Conservation (phyloP, 2,797 vertebrate genomes). For the Mallotus villosus region DNA sequence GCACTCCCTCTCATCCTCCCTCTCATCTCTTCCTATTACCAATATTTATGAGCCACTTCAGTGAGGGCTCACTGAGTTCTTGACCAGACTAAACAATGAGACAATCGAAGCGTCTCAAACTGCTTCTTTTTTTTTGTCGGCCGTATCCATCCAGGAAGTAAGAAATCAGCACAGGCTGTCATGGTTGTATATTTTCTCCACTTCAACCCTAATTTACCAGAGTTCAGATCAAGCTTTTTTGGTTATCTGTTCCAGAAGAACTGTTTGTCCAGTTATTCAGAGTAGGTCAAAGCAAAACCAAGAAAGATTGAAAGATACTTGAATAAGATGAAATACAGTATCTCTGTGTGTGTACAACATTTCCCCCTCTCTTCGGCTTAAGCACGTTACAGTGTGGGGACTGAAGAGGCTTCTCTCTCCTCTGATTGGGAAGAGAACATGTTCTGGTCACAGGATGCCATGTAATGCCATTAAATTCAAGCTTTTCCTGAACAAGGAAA, state of each 20-base stretch:
- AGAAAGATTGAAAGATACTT: background rate
- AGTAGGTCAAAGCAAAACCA: background rate
- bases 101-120: slow-evolving; percentile 36
- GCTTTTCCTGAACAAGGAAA: slow-evolving; percentile 52
- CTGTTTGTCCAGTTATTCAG: too few relatives aligned
- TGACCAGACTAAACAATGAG: slow-evolving; percentile 7
- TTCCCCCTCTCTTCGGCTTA: background rate
- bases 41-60: slow-evolving; percentile 55
- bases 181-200: background rate
- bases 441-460: slow-evolving; percentile 59
- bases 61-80: slow-evolving; percentile 16
- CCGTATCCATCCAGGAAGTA: too few relatives aligned
- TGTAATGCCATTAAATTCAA: slow-evolving; percentile 58
- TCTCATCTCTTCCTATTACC: slow-evolving; percentile 25
- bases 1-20: slow-evolving; percentile 34
- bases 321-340: background rate
- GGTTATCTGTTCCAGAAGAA: too few relatives aligned
- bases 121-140: background rate
- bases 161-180: background rate
- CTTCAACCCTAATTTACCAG: too few relatives aligned
- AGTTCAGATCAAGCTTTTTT: too few relatives aligned
- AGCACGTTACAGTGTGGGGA: background rate
- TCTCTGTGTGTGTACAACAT: background rate
- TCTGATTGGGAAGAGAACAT: slow-evolving; percentile 39
- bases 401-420: slow-evolving; percentile 4